Evolutionary conservation across 2,797 vertebrate species (phyloP).

Genomic region (Spinus pinus): DNA sequence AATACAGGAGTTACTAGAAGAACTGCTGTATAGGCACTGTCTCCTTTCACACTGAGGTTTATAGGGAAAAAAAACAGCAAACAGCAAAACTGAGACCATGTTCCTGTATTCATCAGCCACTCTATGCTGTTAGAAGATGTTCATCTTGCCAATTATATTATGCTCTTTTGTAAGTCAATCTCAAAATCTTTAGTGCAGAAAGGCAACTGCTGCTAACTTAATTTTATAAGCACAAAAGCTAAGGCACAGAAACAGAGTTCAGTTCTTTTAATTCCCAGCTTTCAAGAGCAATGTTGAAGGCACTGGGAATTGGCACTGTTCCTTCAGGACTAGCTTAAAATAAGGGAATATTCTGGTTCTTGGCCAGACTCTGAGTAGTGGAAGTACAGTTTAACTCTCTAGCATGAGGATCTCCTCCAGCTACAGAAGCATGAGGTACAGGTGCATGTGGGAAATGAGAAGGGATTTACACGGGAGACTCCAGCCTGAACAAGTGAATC

Average conservation of each 20-base stretch:
- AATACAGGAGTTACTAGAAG: not conserved
- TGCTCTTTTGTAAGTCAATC: not conserved
- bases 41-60: not conserved
- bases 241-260: not conserved
- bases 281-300: not conserved
- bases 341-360: slow-evolving; percentile 15
- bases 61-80: not conserved
- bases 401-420: not conserved
- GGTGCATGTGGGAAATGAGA: not conserved
- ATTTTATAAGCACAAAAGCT: slow-evolving; percentile 11
- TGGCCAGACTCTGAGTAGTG: not conserved
- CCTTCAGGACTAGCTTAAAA: slow-evolving; percentile 34
- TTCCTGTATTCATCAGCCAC: not conserved
- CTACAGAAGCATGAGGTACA: not conserved
- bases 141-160: not conserved
- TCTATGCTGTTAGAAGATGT: not conserved
- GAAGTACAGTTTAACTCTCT: not conserved
- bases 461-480: not conserved
- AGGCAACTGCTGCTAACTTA: not conserved
- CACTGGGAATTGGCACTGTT: not conserved
- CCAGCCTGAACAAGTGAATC: not conserved
- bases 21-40: not conserved
- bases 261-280: not conserved
- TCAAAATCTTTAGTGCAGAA: not conserved
- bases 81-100: not conserved